phyloP scores from a whole-genome alignment of 2,888 invertebrate species.

The Helleia helle region DNA sequence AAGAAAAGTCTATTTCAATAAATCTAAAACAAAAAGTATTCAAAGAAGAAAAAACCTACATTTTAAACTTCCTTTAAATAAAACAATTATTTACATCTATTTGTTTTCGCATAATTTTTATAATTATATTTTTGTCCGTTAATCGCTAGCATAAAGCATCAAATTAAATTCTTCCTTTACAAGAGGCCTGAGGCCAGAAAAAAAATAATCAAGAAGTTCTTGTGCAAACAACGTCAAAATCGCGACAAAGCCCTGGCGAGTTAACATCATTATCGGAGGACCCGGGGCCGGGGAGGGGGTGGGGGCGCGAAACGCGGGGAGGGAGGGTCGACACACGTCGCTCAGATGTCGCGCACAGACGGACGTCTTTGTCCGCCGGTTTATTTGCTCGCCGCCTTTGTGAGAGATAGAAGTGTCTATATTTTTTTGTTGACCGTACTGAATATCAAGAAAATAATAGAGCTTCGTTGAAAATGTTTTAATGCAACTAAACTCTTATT shows the following conservation, averaged over 20 bases:
- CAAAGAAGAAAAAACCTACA: no score
- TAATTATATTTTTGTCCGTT: no score
- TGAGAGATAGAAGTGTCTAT: slow-evolving; percentile 52
- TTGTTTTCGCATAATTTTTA: no score
- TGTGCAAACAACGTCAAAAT: slow-evolving; percentile 47
- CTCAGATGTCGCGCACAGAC: slow-evolving; percentile 70
- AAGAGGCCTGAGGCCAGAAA: background rate
- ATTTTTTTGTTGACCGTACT: slow-evolving; percentile 16
- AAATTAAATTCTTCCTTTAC: background rate
- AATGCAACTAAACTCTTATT: no score
- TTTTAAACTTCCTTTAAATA: no score
- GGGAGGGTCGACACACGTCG: slow-evolving; percentile 61
- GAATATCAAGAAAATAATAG: slow-evolving; percentile 6
- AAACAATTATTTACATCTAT: no score
- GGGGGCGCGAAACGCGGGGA: slow-evolving; percentile 24
- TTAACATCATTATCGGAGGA: slow-evolving; percentile 67
- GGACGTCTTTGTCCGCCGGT: slow-evolving; percentile 71
- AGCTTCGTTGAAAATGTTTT: no score
- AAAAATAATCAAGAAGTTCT: slow-evolving; percentile 20
- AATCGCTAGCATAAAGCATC: no score
- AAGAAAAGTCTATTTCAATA: no score
- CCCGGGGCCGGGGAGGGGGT: slow-evolving; percentile 22
- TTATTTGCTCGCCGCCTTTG: slow-evolving; percentile 55
- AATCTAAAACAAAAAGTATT: no score
- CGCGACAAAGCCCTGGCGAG: slow-evolving; percentile 59